phyloP scores from a whole-genome alignment of 2,113 vertebrate species.

The Callospermophilus lateralis region DNA sequence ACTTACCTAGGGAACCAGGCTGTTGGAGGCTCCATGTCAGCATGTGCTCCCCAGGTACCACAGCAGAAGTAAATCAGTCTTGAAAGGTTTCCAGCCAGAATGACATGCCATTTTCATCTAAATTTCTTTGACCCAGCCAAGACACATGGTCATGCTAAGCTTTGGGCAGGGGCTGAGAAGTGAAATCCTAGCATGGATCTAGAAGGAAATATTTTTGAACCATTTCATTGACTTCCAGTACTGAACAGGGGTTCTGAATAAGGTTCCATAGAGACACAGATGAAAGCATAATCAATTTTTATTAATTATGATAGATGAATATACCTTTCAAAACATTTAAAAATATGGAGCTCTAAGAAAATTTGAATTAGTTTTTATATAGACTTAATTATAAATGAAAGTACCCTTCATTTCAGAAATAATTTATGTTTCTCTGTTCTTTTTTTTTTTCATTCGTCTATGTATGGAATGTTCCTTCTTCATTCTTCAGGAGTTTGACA shows the following conservation, averaged over 20 bases:
- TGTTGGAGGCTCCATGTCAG: neutral
- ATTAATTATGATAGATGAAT: neutral
- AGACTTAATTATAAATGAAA: neutral
- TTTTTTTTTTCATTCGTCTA: neutral
- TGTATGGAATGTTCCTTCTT: neutral
- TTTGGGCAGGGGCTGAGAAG: neutral
- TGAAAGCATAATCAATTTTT: constrained; percentile 30
- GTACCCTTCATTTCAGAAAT: neutral
- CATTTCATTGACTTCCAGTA: neutral
- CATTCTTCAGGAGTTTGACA: constrained; percentile 41
- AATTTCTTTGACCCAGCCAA: constrained; percentile 48
- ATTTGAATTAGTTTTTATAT: constrained; percentile 27
- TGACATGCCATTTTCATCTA: neutral
- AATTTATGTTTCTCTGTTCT: constrained; percentile 9
- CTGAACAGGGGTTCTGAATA: neutral
- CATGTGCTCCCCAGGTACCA: neutral
- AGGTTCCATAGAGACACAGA: neutral
- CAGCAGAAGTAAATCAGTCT: neutral
- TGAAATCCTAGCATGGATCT: neutral
- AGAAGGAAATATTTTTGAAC: constrained; percentile 39
- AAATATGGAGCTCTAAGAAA: constrained; percentile 32
- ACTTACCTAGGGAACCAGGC: neutral
- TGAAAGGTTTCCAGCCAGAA: neutral
- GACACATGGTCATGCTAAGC: neutral
- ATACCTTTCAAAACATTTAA: constrained; percentile 7